These are phyloP conservation scores for Smittia sp. DNA, from an alignment of 2,888 invertebrate species.

Conservation along the genomic window DNA sequence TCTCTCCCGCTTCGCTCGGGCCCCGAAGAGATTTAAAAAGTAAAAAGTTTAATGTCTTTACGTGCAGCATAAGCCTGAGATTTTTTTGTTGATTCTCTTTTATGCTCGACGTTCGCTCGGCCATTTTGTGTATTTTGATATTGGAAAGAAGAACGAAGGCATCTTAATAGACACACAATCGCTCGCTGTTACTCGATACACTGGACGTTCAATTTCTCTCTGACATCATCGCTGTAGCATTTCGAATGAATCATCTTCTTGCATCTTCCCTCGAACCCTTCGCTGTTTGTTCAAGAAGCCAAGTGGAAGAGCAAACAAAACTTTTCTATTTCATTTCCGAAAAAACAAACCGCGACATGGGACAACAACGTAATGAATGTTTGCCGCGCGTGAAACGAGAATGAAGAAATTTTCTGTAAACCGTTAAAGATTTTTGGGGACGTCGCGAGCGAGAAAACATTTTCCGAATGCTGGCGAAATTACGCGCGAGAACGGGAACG, in stretches of 20 bases:
- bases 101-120: conserved; percentile 28
- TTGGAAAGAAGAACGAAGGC: conserved; percentile 11
- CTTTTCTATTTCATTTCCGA: conserved; percentile 33
- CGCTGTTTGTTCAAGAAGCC: neutral
- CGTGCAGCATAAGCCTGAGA: conserved; percentile 28
- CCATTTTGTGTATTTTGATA: conserved; percentile 36
- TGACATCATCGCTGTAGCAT: neutral
- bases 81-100: conserved; percentile 32
- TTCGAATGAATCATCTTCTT: conserved; percentile 20
- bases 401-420: conserved; percentile 40
- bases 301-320: conserved; percentile 11
- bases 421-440: conserved; percentile 22
- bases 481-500: conserved; percentile 38
- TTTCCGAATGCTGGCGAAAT: conserved; percentile 16
- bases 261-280: neutral
- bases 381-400: neutral
- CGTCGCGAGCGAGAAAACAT: neutral
- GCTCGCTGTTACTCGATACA: conserved; percentile 35
- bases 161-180: conserved; percentile 25
- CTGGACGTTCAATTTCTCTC: neutral
- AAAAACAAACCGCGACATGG: neutral
- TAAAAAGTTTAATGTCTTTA: conserved; percentile 10
- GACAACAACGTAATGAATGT: conserved; percentile 12
- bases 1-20: neutral
- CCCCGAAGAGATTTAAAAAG: conserved; percentile 27